These are phyloP conservation scores for Apistogramma diplotaenia DNA, from an alignment of 2,113 vertebrate genomes.

Conservation along the genomic window DNA sequence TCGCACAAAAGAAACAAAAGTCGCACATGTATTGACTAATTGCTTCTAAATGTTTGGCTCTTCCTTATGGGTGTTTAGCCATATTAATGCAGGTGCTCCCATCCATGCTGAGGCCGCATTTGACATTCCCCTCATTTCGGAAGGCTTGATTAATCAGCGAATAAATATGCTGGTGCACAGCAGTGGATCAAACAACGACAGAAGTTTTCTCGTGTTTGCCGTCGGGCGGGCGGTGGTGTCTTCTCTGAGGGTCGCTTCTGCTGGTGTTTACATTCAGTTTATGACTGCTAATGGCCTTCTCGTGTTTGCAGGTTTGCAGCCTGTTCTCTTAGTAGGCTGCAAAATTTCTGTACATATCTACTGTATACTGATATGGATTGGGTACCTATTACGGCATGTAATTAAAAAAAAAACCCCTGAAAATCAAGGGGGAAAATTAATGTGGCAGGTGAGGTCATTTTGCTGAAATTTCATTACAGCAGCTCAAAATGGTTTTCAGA, in stretches of 20 bases:
- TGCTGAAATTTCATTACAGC: too few species aligned
- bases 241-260: neutral
- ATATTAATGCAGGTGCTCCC: neutral
- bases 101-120: neutral
- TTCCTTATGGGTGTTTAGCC: neutral
- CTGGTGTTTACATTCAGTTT: neutral
- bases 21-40: neutral
- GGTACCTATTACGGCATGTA: too few species aligned
- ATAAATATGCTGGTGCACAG: neutral
- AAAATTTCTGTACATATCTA: neutral
- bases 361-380: neutral
- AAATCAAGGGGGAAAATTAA: too few species aligned
- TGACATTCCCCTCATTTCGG: neutral
- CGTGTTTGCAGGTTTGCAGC: neutral
- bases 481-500: too few species aligned
- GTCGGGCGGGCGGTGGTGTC: neutral
- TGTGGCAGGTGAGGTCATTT: too few species aligned
- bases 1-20: neutral
- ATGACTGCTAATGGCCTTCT: neutral
- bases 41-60: neutral
- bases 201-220: neutral
- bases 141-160: neutral
- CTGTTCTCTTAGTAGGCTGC: neutral
- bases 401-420: too few species aligned
- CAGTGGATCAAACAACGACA: too few species aligned